phyloP scores from a whole-genome alignment of 2,797 vertebrate genomes.

The Lagothrix lagotricha region DNA sequence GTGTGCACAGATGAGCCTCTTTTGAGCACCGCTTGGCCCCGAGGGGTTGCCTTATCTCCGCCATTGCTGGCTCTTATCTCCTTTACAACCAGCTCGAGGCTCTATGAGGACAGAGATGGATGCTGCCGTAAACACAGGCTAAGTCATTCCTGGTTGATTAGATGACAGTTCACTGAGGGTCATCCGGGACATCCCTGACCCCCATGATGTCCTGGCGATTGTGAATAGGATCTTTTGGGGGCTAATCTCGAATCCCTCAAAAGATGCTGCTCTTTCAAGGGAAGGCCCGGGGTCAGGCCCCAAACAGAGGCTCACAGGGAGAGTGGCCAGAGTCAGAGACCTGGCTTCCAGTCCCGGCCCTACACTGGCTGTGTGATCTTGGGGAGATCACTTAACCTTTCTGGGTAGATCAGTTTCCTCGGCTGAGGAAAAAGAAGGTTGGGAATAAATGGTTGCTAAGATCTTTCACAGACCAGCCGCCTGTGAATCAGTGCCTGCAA shows the following conservation, averaged over 20 bases:
- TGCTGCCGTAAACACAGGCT: slow-evolving; percentile 47
- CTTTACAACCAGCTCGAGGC: slow-evolving; percentile 10
- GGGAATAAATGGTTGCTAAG: slow-evolving; percentile 41
- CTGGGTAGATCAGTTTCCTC: slow-evolving; percentile 45
- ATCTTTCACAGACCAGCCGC: neutral
- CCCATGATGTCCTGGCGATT: neutral
- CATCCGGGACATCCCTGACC: neutral
- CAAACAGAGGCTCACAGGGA: neutral
- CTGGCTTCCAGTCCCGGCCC: neutral
- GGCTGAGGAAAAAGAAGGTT: neutral
- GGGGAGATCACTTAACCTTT: slow-evolving; percentile 39
- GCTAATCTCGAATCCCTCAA: slow-evolving; percentile 43
- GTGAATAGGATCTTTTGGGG: neutral
- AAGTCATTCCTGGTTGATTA: slow-evolving; percentile 26
- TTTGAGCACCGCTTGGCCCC: neutral
- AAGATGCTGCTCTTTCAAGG: neutral
- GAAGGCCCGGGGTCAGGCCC: neutral
- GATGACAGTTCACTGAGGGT: slow-evolving; percentile 17
- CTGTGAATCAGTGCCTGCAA: neutral
- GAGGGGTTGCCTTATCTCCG: neutral
- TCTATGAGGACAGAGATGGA: neutral
- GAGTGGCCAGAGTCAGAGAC: neutral
- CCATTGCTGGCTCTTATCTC: slow-evolving; percentile 49
- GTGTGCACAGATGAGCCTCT: neutral
- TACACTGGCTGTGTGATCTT: slow-evolving; percentile 27